Percentiles rank a stretch among this genome's conserved stretches.
Evolutionary conservation across 2,113 vertebrate genomes (phyloP).

Genomic region (Trochalopteron elliotii): DNA sequence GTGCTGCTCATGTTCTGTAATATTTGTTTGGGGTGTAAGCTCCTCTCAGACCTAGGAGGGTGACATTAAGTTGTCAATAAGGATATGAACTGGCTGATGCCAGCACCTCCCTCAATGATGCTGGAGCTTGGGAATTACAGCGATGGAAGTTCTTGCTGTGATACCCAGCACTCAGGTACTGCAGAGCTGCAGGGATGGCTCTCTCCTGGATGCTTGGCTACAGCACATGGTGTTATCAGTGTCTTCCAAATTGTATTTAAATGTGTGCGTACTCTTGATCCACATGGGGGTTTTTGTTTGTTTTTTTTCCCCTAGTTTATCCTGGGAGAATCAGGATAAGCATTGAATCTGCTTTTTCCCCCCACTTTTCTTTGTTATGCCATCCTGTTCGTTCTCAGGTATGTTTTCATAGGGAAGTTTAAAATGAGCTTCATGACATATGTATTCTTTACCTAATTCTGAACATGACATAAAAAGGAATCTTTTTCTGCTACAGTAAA

Average conservation of each 20-base stretch:
- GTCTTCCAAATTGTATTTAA: neutral
- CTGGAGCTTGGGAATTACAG: neutral
- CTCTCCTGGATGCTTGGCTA: neutral
- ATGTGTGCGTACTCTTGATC: neutral
- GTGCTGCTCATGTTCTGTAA: neutral
- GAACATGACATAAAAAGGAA: neutral
- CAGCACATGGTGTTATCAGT: neutral
- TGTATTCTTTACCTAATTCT: slow-evolving; percentile 4
- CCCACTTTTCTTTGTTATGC: neutral
- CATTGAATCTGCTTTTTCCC: fast-evolving
- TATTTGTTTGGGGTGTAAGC: neutral
- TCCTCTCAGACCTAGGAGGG: neutral
- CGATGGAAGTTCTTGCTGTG: neutral
- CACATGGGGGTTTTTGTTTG: fast-evolving
- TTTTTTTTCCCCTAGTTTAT: neutral
- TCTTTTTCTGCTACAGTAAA: slow-evolving; percentile 21
- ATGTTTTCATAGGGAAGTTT: neutral
- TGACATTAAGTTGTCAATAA: neutral
- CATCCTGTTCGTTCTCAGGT: neutral
- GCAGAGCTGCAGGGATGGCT: neutral
- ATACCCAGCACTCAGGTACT: neutral
- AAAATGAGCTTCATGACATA: neutral
- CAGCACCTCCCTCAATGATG: neutral
- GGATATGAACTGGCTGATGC: neutral
- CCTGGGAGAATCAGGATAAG: neutral